Evolutionary conservation across 2,113 vertebrate species (phyloP).

Genomic region (Takifugu bimaculatus): DNA sequence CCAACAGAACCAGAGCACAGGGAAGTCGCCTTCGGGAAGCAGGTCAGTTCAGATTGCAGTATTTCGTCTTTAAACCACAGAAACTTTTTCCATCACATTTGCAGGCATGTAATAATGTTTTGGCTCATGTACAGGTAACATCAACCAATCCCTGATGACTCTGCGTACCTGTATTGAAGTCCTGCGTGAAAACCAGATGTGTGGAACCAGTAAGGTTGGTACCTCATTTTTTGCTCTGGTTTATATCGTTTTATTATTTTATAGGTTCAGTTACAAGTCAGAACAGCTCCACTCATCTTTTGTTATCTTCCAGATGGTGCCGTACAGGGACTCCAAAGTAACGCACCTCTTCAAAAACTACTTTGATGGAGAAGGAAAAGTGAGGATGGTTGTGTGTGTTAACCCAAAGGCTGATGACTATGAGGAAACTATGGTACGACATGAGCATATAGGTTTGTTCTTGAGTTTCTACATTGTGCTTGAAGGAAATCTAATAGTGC

Average conservation of each 20-base stretch:
- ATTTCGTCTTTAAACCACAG: neutral
- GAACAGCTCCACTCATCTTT: constrained; percentile 2
- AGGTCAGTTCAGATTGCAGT: constrained; percentile 59
- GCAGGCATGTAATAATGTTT: neutral
- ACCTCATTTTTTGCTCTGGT: neutral
- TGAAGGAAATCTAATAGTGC: neutral
- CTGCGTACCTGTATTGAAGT: constrained; percentile 93
- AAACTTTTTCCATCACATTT: neutral
- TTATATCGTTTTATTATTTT: neutral
- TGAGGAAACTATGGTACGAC: constrained; percentile 90
- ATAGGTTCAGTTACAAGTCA: too few species aligned
- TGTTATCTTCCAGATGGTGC: constrained; percentile 85
- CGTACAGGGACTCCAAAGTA: constrained; percentile 95
- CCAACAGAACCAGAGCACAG: constrained; percentile 89
- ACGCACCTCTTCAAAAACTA: constrained; percentile 98
- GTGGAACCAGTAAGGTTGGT: constrained; percentile 88
- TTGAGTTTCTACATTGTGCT: neutral
- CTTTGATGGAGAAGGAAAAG: constrained; percentile 96
- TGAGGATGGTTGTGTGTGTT: constrained; percentile 94
- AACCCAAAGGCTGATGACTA: constrained; percentile 97
- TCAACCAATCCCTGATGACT: constrained; percentile 96
- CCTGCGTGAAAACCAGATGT: constrained; percentile 92
- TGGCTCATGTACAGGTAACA: constrained; percentile 81
- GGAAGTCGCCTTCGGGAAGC: constrained; percentile 90
- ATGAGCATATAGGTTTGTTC: neutral